phyloP scores from a whole-genome alignment of 1,140 invertebrate genomes.

The Bombus sylvicola region DNA sequence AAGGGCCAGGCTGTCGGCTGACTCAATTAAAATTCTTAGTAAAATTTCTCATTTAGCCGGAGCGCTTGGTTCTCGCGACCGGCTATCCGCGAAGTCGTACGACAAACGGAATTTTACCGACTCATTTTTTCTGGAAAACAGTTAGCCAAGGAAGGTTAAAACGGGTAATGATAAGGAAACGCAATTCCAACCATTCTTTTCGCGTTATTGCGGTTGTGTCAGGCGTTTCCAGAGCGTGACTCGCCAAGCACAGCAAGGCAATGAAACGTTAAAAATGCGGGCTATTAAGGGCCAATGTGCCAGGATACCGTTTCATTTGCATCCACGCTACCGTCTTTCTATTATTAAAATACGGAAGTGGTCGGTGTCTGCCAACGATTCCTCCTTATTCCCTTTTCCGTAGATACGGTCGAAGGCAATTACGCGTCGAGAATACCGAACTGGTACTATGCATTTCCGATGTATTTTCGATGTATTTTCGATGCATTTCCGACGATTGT shows the following conservation, averaged over 20 bases:
- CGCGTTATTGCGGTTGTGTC: constrained; percentile 54
- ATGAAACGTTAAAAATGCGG: constrained; percentile 48
- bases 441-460: too few relatives aligned
- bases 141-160: constrained; percentile 31
- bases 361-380: constrained; percentile 21
- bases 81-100: constrained; percentile 28
- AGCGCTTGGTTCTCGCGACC: constrained; percentile 38
- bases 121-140: constrained; percentile 52
- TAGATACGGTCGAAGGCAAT: background rate
- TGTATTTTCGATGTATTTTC: too few relatives aligned
- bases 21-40: constrained; percentile 77
- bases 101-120: constrained; percentile 47
- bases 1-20: constrained; percentile 65
- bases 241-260: constrained; percentile 11
- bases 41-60: constrained; percentile 72
- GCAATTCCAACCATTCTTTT: constrained; percentile 56
- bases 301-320: constrained; percentile 36
- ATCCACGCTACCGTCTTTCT: constrained; percentile 21
- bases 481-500: background rate
- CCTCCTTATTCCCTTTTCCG: background rate
- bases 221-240: constrained; percentile 30
- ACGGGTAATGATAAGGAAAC: constrained; percentile 58
- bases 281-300: constrained; percentile 41
- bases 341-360: constrained; percentile 23
- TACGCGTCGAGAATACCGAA: background rate